Base-by-base conservation (phyloP, 2,888 invertebrate species). In the Aporophyla lueneburgensis region DNA sequence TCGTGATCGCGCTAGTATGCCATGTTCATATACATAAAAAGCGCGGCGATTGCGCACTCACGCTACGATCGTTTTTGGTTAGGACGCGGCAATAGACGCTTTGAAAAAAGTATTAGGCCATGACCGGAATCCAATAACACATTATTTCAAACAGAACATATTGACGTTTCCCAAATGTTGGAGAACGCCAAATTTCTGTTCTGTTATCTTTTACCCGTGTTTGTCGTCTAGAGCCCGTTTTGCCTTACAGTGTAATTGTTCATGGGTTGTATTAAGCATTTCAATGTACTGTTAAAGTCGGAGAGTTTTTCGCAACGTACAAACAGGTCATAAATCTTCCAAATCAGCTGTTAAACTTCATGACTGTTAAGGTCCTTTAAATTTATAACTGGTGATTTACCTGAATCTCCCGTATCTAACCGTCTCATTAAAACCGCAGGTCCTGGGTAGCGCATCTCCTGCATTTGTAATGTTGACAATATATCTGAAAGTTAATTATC, bases 381-480 rank as follows among this genome's bases (percentile, higher is more conserved):
- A 63, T 24, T 9, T 16, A 16, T 43, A 24, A 6, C 19, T 43
- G 40, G 19, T 6, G 6, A 24, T 54, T 24, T 68, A 68, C 68
- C 68, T 68, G 24, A 14, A 56, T 58, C 24, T 68, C 65, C 49
- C 1, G 49, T 19, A 65, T 65, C 49, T n/a, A 19, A 24, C 24
- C 70, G 70, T 51, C 70, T 63, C 40, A 40, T 51, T 40, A 65
- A 40, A 19, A 71, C 16, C 12, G 12, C n/a, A n/a, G 63, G 33
- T 19, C 12, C 27, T 12, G 49, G 46, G 7, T 49, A 16, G 70
- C 7, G 16, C 33, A 49, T 62, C 6, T 6, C 2, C 16, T 27
- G 70, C 62, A 19, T 62, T 46, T n/a, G 27, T 46, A 49, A 62
- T 12, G 46, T n/a, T 27, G 27, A 10, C 27, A 49, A 19, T 7